These are phyloP conservation scores for Galerucella nymphaeae DNA, from an alignment of 2,888 invertebrate genomes.

Conservation along the genomic window DNA sequence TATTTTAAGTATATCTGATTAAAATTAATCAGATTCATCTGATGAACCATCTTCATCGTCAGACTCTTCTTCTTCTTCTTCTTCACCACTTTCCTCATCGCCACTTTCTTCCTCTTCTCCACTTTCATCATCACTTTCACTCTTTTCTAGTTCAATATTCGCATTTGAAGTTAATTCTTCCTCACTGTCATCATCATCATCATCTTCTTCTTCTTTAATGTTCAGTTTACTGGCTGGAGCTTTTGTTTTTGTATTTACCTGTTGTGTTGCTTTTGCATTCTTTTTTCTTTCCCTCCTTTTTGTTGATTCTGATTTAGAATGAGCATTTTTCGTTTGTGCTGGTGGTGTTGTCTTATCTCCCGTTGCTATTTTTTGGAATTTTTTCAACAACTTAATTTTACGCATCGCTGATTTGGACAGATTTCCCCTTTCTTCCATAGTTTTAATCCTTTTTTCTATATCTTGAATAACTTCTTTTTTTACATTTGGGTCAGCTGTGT, in stretches of 20 bases:
- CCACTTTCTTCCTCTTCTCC: slow-evolving; percentile 1
- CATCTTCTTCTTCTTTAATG: slow-evolving; percentile 6
- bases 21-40: slow-evolving; percentile 25
- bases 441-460: slow-evolving; percentile 29
- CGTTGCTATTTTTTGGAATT: slow-evolving; percentile 29
- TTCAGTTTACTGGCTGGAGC: slow-evolving; percentile 8
- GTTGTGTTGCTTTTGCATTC: slow-evolving; percentile 1
- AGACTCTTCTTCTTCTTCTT: slow-evolving; percentile 16
- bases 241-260: slow-evolving; percentile 4
- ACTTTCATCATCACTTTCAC: slow-evolving; percentile 15
- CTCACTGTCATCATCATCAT: slow-evolving; percentile 12
- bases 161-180: background rate
- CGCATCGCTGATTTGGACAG: slow-evolving; percentile 31
- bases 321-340: background rate
- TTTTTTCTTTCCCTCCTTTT: slow-evolving; percentile 15
- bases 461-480: slow-evolving; percentile 21
- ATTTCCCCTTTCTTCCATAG: slow-evolving; percentile 25
- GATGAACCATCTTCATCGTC: slow-evolving; percentile 21
- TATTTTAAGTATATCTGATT: slow-evolving; percentile 9
- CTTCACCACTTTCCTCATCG: slow-evolving; percentile 16
- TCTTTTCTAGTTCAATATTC: background rate
- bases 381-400: slow-evolving; percentile 30
- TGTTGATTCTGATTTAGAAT: slow-evolving; percentile 15
- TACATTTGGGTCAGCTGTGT: background rate
- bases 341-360: slow-evolving; percentile 6